A percentile compares a stretch with the other conserved stretches of the same genome.
Conservation (phyloP, 2,888 invertebrate species). For the Physocephala rufipes region DNA sequence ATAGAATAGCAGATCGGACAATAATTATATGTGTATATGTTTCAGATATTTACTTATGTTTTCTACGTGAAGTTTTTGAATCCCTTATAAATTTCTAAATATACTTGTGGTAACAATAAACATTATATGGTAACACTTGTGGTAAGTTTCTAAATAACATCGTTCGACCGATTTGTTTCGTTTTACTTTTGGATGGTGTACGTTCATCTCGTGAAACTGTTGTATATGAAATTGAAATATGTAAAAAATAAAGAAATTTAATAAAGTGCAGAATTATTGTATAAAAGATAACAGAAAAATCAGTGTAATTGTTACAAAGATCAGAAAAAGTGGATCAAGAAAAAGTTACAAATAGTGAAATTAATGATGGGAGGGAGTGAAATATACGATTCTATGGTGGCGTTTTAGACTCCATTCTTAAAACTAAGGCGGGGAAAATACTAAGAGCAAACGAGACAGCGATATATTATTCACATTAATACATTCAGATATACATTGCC, state of each 20-base stretch:
- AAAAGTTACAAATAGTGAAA: background rate
- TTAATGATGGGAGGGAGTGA: conserved; percentile 18
- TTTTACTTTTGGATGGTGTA: conserved; percentile 9
- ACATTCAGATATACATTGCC: background rate
- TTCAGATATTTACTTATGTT: no score
- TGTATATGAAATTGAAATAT: background rate
- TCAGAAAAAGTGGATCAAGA: conserved; percentile 18
- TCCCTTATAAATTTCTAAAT: no score
- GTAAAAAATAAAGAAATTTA: conserved; percentile 15
- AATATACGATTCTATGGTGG: conserved; percentile 19
- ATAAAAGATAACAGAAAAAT: no score
- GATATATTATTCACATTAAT: conserved; percentile 26
- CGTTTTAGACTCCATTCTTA: conserved; percentile 31
- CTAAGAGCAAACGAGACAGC: conserved; percentile 26
- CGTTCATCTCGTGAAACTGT: no score
- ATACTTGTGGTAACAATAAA: no score
- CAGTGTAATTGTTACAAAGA: background rate
- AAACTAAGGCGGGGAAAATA: conserved; percentile 21
- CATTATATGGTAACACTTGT: conserved; percentile 27
- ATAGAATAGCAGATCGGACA: no score
- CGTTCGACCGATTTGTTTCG: conserved; percentile 28
- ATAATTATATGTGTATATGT: no score
- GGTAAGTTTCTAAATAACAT: conserved; percentile 5
- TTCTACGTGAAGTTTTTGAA: no score
- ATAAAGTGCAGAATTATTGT: conserved; percentile 5